phyloP scores from a whole-genome alignment of 1,140 invertebrate species.

The Radopholus similis region DNA sequence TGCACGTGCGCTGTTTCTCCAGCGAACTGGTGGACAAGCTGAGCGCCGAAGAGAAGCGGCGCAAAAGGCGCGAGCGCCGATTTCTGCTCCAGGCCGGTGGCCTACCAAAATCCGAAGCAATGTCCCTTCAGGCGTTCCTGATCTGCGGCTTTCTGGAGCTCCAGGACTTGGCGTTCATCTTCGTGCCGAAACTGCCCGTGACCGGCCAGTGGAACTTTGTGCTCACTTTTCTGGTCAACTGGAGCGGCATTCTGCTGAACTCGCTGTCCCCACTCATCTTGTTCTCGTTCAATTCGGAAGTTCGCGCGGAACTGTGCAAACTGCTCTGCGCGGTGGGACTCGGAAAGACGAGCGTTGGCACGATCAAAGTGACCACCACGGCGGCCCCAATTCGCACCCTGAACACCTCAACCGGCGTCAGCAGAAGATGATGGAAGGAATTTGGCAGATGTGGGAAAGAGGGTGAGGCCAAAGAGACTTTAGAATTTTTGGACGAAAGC shows the following conservation, averaged over 20 bases:
- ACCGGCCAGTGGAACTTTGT: constrained; percentile 27
- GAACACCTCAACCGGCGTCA: too few relatives aligned
- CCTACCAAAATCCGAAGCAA: neutral
- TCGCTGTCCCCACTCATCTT: constrained; percentile 29
- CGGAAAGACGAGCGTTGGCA: too few relatives aligned
- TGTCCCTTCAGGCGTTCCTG: constrained; percentile 31
- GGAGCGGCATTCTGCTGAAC: constrained; percentile 34
- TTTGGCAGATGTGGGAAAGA: too few relatives aligned
- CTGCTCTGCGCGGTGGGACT: too few relatives aligned
- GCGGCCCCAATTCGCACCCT: too few relatives aligned
- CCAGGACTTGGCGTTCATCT: constrained; percentile 26
- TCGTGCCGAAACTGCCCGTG: constrained; percentile 10
- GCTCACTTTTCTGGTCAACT: constrained; percentile 24
- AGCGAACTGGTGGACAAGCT: constrained; percentile 1
- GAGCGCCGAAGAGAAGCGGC: constrained; percentile 12
- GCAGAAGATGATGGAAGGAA: too few relatives aligned
- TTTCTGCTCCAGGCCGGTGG: constrained; percentile 23
- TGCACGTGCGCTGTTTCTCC: constrained; percentile 10
- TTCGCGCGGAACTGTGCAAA: neutral
- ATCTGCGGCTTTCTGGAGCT: constrained; percentile 34
- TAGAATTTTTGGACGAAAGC: too few relatives aligned
- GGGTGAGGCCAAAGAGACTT: too few relatives aligned
- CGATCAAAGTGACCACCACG: too few relatives aligned
- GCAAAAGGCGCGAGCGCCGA: constrained; percentile 20
- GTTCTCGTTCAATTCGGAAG: constrained; percentile 23